Evolutionary conservation across 1,140 invertebrate species (phyloP).

Genomic region (Drosophila virilis): DNA sequence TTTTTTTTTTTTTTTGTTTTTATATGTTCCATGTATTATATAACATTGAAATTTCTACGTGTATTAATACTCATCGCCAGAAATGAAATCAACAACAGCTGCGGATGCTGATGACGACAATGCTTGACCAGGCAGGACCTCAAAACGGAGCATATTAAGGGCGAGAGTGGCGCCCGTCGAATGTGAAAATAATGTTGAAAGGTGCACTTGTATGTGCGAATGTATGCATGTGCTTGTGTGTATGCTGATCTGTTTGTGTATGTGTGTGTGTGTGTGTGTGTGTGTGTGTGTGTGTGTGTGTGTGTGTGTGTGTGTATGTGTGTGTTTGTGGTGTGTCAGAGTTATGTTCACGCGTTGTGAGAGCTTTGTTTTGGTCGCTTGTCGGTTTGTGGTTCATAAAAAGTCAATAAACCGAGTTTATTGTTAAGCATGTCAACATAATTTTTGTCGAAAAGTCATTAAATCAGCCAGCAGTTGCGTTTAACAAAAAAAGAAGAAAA

Average conservation of each 20-base stretch:
- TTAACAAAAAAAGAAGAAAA: background rate
- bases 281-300: background rate
- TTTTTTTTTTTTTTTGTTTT: too few species aligned
- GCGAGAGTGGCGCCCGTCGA: conserved; percentile 74
- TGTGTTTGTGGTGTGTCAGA: conserved; percentile 47
- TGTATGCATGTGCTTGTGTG: conserved; percentile 23
- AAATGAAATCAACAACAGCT: conserved; percentile 20
- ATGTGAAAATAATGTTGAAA: conserved; percentile 80
- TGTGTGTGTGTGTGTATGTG: conserved; percentile 24
- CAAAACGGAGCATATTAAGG: conserved; percentile 56
- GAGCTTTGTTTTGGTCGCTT: conserved; percentile 59
- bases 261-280: background rate
- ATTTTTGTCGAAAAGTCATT: conserved; percentile 76
- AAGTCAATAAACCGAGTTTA: conserved; percentile 78
- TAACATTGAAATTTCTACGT: too few species aligned
- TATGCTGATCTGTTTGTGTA: background rate
- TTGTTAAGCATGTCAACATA: conserved; percentile 69
- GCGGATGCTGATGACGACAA: conserved; percentile 18
- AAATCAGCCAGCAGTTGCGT: conserved; percentile 50
- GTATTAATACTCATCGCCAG: conserved; percentile 1
- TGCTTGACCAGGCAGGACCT: conserved; percentile 27
- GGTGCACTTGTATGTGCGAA: conserved; percentile 26
- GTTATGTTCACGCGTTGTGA: conserved; percentile 42
- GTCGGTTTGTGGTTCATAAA: conserved; percentile 74
- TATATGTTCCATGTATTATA: too few species aligned